Evolutionary conservation across 2,888 invertebrate genomes (phyloP).

Genomic region (Trissoscelio sp.): DNA sequence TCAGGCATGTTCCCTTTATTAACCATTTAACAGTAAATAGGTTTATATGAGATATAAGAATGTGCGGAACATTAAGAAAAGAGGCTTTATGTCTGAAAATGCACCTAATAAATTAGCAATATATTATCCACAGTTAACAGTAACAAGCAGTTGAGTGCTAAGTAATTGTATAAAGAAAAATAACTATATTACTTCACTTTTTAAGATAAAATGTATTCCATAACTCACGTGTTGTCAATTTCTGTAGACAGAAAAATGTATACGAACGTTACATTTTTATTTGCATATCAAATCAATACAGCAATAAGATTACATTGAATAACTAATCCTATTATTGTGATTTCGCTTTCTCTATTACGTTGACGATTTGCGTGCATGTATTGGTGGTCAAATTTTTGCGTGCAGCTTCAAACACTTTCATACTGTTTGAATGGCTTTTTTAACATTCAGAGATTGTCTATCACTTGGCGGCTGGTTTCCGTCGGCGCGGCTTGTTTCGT

Average conservation of each 20-base stretch:
- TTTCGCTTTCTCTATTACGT: conserved; percentile 57
- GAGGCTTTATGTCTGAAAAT: not conserved
- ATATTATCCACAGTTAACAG: too few relatives aligned
- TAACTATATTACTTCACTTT: not conserved
- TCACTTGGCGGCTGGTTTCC: conserved; percentile 62
- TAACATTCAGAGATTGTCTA: conserved; percentile 63
- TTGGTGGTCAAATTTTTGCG: conserved; percentile 43
- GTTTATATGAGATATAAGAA: not conserved
- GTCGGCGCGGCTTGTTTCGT: conserved; percentile 61
- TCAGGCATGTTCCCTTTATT: not conserved
- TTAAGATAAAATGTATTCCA: not conserved
- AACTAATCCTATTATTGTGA: conserved; percentile 46
- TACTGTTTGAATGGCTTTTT: conserved; percentile 47
- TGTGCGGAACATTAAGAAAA: not conserved
- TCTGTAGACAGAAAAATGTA: not conserved
- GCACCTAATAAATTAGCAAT: not conserved
- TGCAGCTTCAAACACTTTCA: conserved; percentile 41
- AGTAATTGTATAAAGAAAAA: too few relatives aligned
- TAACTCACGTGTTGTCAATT: conserved; percentile 2
- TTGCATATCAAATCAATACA: conserved; percentile 39
- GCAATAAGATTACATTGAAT: conserved; percentile 23
- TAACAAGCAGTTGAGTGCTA: too few relatives aligned
- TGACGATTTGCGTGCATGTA: conserved; percentile 18
- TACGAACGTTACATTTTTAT: conserved; percentile 29
- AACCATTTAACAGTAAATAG: conserved; percentile 21